Percentiles rank a stretch among this genome's conserved stretches.
Evolutionary conservation across 1,140 invertebrate genomes (phyloP).

Genomic region (Hypothenemus hampei): DNA sequence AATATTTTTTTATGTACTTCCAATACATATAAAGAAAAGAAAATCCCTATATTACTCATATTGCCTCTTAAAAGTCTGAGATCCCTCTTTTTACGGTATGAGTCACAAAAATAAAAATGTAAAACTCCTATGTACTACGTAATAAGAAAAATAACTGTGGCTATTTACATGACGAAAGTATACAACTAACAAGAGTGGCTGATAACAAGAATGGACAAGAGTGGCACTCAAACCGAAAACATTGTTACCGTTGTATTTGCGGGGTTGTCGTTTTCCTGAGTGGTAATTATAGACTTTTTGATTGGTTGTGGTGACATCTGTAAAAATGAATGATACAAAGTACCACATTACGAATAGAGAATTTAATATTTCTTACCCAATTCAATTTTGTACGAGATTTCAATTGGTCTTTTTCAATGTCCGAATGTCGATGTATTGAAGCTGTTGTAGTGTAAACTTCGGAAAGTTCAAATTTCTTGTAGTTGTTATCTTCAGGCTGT

Average conservation of each 20-base stretch:
- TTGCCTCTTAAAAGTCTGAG: too few species aligned
- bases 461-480: background rate
- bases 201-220: too few species aligned
- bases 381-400: constrained; percentile 22
- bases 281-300: constrained; percentile 9
- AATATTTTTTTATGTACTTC: too few species aligned
- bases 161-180: constrained; percentile 24
- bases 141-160: background rate
- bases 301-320: constrained; percentile 27
- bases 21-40: too few species aligned
- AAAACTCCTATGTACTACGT: too few species aligned
- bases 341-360: background rate
- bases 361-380: constrained; percentile 29
- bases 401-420: constrained; percentile 21
- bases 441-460: constrained; percentile 36
- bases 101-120: too few species aligned
- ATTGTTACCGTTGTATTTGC: constrained; percentile 3
- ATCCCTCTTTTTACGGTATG: too few species aligned
- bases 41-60: too few species aligned
- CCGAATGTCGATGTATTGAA: constrained; percentile 35
- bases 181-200: constrained; percentile 13
- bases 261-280: constrained; percentile 5
- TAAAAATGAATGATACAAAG: constrained; percentile 4
- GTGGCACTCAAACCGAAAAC: too few species aligned
- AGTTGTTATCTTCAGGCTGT: constrained; percentile 1